Conservation (phyloP, 2,113 vertebrate genomes). For the Oplegnathus fasciatus region DNA sequence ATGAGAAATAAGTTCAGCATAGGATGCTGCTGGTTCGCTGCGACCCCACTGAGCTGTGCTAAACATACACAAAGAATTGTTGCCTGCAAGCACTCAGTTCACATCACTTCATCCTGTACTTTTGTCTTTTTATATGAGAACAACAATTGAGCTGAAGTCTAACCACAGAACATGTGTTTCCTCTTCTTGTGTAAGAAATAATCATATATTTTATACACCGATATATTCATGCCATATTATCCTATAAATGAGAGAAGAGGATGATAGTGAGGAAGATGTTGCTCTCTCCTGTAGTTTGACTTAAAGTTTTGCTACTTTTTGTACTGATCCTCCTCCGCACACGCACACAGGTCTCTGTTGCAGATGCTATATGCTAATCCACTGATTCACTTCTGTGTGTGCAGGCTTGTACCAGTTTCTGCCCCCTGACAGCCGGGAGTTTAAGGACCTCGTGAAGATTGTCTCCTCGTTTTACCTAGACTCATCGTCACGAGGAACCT, state of each 20-base stretch:
- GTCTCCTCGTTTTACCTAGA: slow-evolving; percentile 93
- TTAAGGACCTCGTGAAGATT: slow-evolving; percentile 93
- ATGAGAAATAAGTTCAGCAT: background rate
- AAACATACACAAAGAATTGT: background rate
- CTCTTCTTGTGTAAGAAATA: background rate
- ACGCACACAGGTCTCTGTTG: background rate
- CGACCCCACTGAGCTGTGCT: background rate
- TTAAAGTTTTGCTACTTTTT: background rate
- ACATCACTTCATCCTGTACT: background rate
- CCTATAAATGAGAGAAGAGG: background rate
- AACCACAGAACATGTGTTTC: background rate
- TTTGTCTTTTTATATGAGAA: background rate
- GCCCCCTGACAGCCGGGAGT: slow-evolving; percentile 90
- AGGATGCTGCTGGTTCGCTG: background rate
- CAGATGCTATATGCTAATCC: slow-evolving; percentile 5
- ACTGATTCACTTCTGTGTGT: background rate
- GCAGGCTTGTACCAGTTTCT: slow-evolving; percentile 93
- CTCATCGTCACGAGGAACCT: slow-evolving; percentile 86
- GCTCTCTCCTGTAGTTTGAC: background rate
- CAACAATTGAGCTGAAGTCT: background rate
- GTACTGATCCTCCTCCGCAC: background rate
- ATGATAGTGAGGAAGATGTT: background rate
- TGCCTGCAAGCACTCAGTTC: background rate
- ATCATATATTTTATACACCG: background rate
- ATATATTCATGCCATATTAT: too few relatives aligned